These are phyloP conservation scores for Brachyrhaphis roseni DNA, from an alignment of 2,797 vertebrate genomes.

Conservation along the genomic window DNA sequence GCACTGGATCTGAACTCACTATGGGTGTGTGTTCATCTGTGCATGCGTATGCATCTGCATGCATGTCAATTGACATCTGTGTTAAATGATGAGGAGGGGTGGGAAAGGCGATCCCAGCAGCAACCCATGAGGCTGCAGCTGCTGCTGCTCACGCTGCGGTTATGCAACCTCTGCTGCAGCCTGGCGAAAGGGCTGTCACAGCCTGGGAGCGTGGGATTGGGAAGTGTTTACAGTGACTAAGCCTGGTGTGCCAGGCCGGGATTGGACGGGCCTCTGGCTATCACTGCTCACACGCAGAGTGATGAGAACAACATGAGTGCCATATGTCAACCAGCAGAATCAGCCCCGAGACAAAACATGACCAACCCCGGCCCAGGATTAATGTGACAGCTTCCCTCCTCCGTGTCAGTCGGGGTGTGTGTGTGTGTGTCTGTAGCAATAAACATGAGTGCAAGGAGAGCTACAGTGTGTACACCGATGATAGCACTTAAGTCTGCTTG, in stretches of 20 bases:
- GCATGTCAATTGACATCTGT: conserved; percentile 7
- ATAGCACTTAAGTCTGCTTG: not conserved
- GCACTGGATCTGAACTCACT: conserved; percentile 16
- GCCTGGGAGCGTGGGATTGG: conserved; percentile 14
- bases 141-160: conserved; percentile 26
- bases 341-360: conserved; percentile 35
- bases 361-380: conserved; percentile 27
- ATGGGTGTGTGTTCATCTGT: not conserved
- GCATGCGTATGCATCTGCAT: not conserved
- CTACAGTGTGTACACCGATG: not conserved
- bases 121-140: not conserved
- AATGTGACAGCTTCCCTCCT: conserved; percentile 10
- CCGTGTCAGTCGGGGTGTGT: not conserved
- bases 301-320: conserved; percentile 51
- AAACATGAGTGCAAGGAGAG: not conserved
- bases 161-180: conserved; percentile 44
- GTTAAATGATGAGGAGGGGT: conserved; percentile 6
- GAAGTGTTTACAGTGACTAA: conserved; percentile 47
- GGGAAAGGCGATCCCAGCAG: conserved; percentile 15
- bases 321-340: conserved; percentile 58
- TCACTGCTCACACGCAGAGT: conserved; percentile 37
- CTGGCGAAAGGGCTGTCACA: conserved; percentile 11
- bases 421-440: not conserved
- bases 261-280: conserved; percentile 36
- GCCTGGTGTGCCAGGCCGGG: conserved; percentile 44